These are phyloP conservation scores for Anarrhichthys ocellatus DNA, from an alignment of 2,113 vertebrate genomes.

Conservation along the genomic window DNA sequence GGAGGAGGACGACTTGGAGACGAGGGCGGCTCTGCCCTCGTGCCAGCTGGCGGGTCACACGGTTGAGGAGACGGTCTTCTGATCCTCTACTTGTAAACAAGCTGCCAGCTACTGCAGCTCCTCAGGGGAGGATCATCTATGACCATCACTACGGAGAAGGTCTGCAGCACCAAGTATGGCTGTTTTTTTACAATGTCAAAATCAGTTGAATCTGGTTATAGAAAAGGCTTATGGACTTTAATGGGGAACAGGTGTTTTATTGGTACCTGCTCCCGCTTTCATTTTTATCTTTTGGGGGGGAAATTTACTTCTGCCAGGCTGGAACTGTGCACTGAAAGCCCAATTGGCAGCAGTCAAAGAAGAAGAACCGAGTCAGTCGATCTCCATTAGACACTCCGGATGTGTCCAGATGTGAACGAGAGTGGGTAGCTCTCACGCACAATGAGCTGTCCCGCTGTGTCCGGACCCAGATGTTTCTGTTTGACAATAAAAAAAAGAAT, in stretches of 20 bases:
- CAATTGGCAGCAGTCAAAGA: neutral
- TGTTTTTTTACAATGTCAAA: neutral
- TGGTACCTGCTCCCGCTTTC: neutral
- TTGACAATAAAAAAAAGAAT: slow-evolving; percentile 13
- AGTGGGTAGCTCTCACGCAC: slow-evolving; percentile 6
- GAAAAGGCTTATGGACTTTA: neutral
- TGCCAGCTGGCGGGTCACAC: slow-evolving; percentile 56
- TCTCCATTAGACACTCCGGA: neutral
- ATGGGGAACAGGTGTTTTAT: neutral
- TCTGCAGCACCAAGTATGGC: neutral
- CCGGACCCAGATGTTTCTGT: neutral
- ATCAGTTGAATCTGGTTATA: neutral
- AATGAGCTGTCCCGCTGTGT: slow-evolving; percentile 11
- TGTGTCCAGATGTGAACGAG: slow-evolving; percentile 8
- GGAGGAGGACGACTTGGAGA: slow-evolving; percentile 52
- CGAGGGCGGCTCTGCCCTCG: slow-evolving; percentile 10
- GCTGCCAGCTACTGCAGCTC: neutral
- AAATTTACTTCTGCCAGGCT: slow-evolving; percentile 25
- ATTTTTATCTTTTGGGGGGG: too few species aligned
- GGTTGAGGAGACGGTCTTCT: slow-evolving; percentile 88
- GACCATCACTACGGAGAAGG: neutral
- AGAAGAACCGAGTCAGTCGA: neutral
- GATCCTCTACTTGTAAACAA: slow-evolving; percentile 46
- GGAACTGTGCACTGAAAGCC: slow-evolving; percentile 29
- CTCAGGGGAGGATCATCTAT: neutral